Evolutionary conservation across 2,797 vertebrate species (phyloP).

Genomic region (Melanogrammus aeglefinus): DNA sequence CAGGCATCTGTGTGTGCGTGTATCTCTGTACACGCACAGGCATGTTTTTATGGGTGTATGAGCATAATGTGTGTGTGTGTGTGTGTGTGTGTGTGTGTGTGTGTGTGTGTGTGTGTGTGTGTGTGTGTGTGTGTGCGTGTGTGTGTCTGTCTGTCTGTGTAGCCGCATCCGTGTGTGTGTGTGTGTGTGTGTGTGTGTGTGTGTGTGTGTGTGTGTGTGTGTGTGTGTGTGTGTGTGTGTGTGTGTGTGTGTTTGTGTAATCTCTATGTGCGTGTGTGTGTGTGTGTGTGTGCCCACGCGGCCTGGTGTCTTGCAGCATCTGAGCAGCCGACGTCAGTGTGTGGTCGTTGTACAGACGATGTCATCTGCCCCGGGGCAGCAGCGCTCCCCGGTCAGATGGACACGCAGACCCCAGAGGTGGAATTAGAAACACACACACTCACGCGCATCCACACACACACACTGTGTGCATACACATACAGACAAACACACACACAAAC

Average conservation of each 20-base stretch:
- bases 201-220: no score
- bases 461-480: conserved; percentile 23
- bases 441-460: conserved; percentile 39
- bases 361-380: conserved; percentile 78
- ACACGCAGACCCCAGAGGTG: conserved; percentile 75
- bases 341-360: conserved; percentile 75
- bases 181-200: conserved; percentile 1
- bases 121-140: conserved; percentile 8
- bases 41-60: conserved; percentile 13
- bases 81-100: conserved; percentile 23
- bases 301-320: conserved; percentile 65
- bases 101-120: conserved; percentile 18
- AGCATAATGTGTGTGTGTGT: conserved; percentile 10
- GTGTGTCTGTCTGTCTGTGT: conserved; percentile 8
- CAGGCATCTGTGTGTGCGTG: conserved; percentile 7
- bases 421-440: conserved; percentile 72
- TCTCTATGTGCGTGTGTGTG: no score
- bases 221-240: neutral
- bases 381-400: conserved; percentile 78
- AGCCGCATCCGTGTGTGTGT: conserved; percentile 20
- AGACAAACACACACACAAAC: neutral
- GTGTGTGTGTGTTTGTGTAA: no score
- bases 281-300: conserved; percentile 11
- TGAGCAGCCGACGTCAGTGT: conserved; percentile 76
- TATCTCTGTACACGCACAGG: conserved; percentile 9